phyloP scores from a whole-genome alignment of 2,113 vertebrate species.

The Panthera uncia region DNA sequence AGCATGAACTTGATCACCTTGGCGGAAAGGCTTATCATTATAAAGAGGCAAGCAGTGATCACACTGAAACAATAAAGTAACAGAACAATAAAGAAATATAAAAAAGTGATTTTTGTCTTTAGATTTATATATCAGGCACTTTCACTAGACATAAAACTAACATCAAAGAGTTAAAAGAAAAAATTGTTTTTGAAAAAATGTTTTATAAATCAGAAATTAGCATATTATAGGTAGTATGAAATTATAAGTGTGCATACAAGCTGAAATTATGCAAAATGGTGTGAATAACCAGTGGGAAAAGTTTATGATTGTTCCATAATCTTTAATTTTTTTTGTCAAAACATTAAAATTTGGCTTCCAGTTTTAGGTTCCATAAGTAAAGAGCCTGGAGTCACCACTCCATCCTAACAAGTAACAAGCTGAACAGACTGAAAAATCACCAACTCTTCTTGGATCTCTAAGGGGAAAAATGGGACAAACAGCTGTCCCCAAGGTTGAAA shows the following conservation, averaged over 20 bases:
- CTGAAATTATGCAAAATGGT: not conserved
- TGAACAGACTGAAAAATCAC: not conserved
- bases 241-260: not conserved
- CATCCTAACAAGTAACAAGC: not conserved
- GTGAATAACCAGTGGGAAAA: not conserved
- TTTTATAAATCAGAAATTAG: not conserved
- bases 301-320: not conserved
- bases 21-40: slow-evolving; percentile 93
- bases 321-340: not conserved
- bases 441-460: not conserved
- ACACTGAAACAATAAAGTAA: slow-evolving; percentile 84
- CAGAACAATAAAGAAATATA: not conserved
- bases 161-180: not conserved
- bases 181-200: not conserved
- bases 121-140: not conserved
- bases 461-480: not conserved
- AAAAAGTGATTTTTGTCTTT: not conserved
- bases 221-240: not conserved
- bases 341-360: not conserved
- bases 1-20: slow-evolving; percentile 88
- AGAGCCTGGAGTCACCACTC: not conserved
- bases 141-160: not conserved
- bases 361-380: not conserved
- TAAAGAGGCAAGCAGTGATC: slow-evolving; percentile 90
- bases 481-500: not conserved